Evolutionary conservation across 2,113 vertebrate species (phyloP), one percentile per base, ranked within the genome.

Genomic region (Perca flavescens): DNA sequence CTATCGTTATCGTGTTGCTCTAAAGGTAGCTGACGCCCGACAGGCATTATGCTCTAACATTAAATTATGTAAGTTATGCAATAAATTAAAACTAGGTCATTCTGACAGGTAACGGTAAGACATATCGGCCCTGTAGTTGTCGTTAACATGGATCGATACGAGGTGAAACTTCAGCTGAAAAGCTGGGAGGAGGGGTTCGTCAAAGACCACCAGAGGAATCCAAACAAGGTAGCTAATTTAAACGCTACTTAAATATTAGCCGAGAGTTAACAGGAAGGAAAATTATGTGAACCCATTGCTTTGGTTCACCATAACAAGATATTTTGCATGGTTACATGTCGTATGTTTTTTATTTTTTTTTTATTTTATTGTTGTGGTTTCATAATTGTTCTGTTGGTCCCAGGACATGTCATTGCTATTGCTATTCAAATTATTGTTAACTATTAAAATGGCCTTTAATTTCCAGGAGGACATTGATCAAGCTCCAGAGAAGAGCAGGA

Each of bases 391-490:
- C 3, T 77, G 16, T 63, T 50, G 67, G 10, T 34, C 5, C 22
- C 28, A 13, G 3, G 47, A 58, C 22, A 3, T 56, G 11, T 3
- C 6, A 5, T 22, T 19, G 21, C 21, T n/a, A n/a, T n/a, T n/a
- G n/a, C n/a, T n/a, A n/a, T n/a, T n/a, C n/a, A n/a, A n/a, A n/a
- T n/a, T n/a, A n/a, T n/a, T n/a, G n/a, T 14, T 53, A 0, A 52
- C 31, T 54, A n/a, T 47, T 43, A 4, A 5, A 11, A 3, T 67
- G 21, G 19, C 64, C 6, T 88, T 77, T 77, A 0, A 76, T 77
- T 92, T 80, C 34, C 86, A 99, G 97, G 95, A 93, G 0, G 97
- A 99, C 75, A 86, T 97, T 79, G 91, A 93, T 47, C 81, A 60
- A 19, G 96, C 97, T 56, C 89, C 97, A 2, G 94, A 96, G 22